Percentiles rank a stretch among this genome's conserved stretches.
phyloP scores from a whole-genome alignment of 2,888 invertebrate species.

The Rhingia campestris region DNA sequence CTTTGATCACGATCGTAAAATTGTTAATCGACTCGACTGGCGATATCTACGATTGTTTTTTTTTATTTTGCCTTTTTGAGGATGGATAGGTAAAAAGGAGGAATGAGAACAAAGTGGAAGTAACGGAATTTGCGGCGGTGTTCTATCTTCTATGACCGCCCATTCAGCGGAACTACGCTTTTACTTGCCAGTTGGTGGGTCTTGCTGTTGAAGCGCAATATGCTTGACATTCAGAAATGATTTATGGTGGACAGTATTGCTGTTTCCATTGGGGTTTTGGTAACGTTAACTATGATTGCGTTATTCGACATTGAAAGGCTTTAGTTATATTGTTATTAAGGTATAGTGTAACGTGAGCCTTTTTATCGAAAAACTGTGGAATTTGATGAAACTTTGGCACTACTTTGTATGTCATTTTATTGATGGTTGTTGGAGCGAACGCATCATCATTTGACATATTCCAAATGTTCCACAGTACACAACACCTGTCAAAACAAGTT shows the following conservation, averaged over 20 bases:
- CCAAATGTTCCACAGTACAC: too few relatives aligned
- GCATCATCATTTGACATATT: too few relatives aligned
- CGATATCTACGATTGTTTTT: slow-evolving; percentile 22
- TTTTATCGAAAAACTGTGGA: too few relatives aligned
- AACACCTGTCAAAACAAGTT: too few relatives aligned
- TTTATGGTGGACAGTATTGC: slow-evolving; percentile 22
- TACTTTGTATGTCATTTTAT: too few relatives aligned
- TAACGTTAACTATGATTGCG: too few relatives aligned
- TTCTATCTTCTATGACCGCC: background rate
- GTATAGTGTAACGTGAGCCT: too few relatives aligned
- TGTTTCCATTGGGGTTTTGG: too few relatives aligned
- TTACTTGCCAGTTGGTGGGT: background rate
- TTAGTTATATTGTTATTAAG: too few relatives aligned
- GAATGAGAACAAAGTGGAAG: slow-evolving; percentile 21
- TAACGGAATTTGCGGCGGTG: slow-evolving; percentile 47
- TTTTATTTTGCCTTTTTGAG: slow-evolving; percentile 1
- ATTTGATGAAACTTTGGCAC: too few relatives aligned
- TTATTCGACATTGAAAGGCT: too few relatives aligned
- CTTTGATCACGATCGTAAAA: slow-evolving; percentile 61
- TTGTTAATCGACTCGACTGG: slow-evolving; percentile 36
- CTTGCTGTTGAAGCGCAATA: background rate
- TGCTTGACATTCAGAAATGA: slow-evolving; percentile 18
- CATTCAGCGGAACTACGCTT: slow-evolving; percentile 9
- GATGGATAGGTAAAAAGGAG: background rate
- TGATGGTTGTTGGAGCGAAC: too few relatives aligned